Conservation (phyloP, 2,888 invertebrate species). For the Euproctis similis region DNA sequence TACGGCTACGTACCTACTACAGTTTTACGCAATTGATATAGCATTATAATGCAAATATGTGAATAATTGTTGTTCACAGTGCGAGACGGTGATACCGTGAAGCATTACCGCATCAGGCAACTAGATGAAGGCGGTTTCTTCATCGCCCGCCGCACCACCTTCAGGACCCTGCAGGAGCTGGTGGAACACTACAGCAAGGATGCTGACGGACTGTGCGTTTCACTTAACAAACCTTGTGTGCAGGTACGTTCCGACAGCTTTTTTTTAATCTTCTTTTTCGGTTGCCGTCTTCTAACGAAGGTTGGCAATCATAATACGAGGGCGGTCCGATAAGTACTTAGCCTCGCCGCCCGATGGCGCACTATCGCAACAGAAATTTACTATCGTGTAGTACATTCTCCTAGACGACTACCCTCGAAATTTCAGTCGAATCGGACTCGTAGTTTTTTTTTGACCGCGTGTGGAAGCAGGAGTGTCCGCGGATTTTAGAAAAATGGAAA, state of each 20-base stretch:
- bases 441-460: too few relatives aligned
- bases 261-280: too few relatives aligned
- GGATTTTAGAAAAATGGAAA: too few relatives aligned
- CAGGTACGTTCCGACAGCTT: slow-evolving; percentile 85
- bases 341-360: too few relatives aligned
- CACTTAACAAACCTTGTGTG: slow-evolving; percentile 94
- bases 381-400: too few relatives aligned
- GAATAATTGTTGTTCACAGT: slow-evolving; percentile 77
- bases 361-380: too few relatives aligned
- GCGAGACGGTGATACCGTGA: slow-evolving; percentile 98
- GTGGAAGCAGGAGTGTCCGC: too few relatives aligned
- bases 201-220: slow-evolving; percentile 98
- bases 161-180: slow-evolving; percentile 96
- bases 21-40: slow-evolving; percentile 20
- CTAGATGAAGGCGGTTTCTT: slow-evolving; percentile 99
- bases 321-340: too few relatives aligned
- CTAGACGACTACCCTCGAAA: too few relatives aligned
- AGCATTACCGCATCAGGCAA: slow-evolving; percentile 99
- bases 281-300: too few relatives aligned
- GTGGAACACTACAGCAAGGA: slow-evolving; percentile 98
- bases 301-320: too few relatives aligned
- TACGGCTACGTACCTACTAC: slow-evolving; percentile 8
- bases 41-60: slow-evolving; percentile 25
- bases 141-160: slow-evolving; percentile 98
- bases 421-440: too few relatives aligned